Evolutionary conservation across 2,888 invertebrate species (phyloP).

Genomic region (Beris morrisii): DNA sequence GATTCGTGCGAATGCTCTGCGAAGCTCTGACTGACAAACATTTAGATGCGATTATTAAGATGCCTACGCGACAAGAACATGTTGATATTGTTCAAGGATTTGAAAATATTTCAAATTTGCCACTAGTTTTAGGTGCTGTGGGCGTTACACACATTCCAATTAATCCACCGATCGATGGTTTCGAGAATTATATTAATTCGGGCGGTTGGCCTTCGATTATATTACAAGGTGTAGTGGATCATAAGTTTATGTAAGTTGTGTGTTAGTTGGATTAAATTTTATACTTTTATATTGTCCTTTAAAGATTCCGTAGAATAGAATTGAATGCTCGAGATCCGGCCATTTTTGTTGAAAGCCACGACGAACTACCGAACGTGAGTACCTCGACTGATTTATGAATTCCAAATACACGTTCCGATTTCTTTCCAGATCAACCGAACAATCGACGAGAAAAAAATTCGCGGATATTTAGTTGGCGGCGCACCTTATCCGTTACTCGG

Average conservation of each 20-base stretch:
- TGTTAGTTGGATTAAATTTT: neutral
- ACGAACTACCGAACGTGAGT: conserved; percentile 44
- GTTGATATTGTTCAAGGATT: conserved; percentile 47
- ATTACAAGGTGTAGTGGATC: conserved; percentile 50
- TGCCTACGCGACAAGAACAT: conserved; percentile 47
- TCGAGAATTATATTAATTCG: conserved; percentile 39
- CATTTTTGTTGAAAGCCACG: conserved; percentile 45
- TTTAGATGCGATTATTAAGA: conserved; percentile 42
- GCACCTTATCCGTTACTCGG: conserved; percentile 47
- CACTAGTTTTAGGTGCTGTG: conserved; percentile 49
- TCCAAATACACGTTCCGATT: conserved; percentile 36
- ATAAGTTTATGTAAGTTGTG: conserved; percentile 45
- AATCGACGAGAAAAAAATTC: conserved; percentile 29
- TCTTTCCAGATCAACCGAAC: conserved; percentile 27
- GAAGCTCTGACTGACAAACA: conserved; percentile 47
- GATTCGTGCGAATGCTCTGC: conserved; percentile 49
- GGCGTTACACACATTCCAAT: conserved; percentile 45
- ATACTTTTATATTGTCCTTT: conserved; percentile 10
- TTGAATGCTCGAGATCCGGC: conserved; percentile 43
- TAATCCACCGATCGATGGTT: conserved; percentile 41
- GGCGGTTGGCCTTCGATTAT: conserved; percentile 44
- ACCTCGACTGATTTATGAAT: neutral
- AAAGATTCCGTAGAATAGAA: conserved; percentile 49
- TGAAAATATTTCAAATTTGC: conserved; percentile 48
- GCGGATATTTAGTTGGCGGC: conserved; percentile 28